Base-by-base conservation (phyloP, 1,140 invertebrate genomes). In the Diorhabda sublineata region DNA sequence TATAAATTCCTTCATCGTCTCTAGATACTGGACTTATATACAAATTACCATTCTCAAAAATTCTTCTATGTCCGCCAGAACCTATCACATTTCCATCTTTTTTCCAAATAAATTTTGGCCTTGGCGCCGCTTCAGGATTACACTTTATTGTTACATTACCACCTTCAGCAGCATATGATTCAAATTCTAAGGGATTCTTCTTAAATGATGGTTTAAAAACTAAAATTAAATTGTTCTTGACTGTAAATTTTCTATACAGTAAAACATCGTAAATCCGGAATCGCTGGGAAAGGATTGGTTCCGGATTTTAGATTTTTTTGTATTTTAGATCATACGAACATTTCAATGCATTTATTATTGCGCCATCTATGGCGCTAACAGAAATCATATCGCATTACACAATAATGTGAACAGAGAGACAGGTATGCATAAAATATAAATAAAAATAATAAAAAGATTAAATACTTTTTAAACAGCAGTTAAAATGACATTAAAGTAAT, bases 121-220 rank as follows among this genome's bases (percentile, higher is more conserved):
- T 87, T 2, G 97, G 97, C 3, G 96, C 95, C 26, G 95, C 96
- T 84, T 99, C 97, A 0, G 97, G 96, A 75, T 93, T 89, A 82
- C 97, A 99, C 56, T 87, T 85, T 64, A 99, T 91, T 0, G 96
- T 98, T 0, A 95, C 90, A 82, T 98, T 98, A 57, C 94, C 94
- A 69, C 89, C 89, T 81, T 96, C 91, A 2, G 94, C 92, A 0
- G 93, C 96, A 82, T 95, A 95, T 11, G 91, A 94, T 82, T 96
- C 94, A 0, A 89, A 84, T 79, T 94, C 92, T 45, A 98, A 80
- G 3, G 96, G 96, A 64, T 86, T 84, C 81, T 98, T 98, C 72
- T 91, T 90, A 80, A 98, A 98, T 2, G 92, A 91, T 42, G 96
- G 96, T 76, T 89, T 89, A 71, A 98, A 85, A 42, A 91, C 91